phyloP scores from a whole-genome alignment of 2,113 vertebrate genomes.

The Spheniscus mendiculus region DNA sequence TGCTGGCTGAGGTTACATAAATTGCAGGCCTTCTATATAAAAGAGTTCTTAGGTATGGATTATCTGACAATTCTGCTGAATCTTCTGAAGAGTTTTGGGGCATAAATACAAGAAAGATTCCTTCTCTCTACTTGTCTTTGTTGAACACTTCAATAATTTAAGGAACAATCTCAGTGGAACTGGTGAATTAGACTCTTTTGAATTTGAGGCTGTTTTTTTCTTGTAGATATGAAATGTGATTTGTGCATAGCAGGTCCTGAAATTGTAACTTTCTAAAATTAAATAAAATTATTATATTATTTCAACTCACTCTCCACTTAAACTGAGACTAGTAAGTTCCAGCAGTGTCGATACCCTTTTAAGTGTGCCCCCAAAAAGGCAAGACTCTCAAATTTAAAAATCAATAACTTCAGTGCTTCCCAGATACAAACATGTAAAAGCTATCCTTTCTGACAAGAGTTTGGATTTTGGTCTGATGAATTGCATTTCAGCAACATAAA shows the following conservation, averaged over 20 bases:
- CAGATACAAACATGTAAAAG: constrained; percentile 22
- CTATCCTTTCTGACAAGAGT: constrained; percentile 26
- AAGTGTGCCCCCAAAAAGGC: not conserved
- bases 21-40: not conserved
- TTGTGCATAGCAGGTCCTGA: not conserved
- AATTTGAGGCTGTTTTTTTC: not conserved
- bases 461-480: constrained; percentile 55
- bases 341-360: not conserved
- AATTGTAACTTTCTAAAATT: not conserved
- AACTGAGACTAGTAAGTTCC: not conserved
- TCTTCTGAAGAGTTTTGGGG: not conserved
- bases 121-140: not conserved
- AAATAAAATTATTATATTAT: not conserved
- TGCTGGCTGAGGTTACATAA: not conserved
- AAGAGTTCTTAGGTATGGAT: not conserved
- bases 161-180: not conserved
- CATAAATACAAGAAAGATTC: not conserved
- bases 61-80: not conserved
- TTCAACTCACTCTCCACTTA: not conserved
- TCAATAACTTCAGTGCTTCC: constrained; percentile 31
- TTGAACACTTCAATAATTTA: not conserved
- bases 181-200: not conserved
- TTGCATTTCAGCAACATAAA: not conserved
- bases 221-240: not conserved
- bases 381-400: constrained; percentile 58